These are phyloP conservation scores for Monoplex corrugatus DNA, from an alignment of 2,888 invertebrate genomes.

Conservation along the genomic window DNA sequence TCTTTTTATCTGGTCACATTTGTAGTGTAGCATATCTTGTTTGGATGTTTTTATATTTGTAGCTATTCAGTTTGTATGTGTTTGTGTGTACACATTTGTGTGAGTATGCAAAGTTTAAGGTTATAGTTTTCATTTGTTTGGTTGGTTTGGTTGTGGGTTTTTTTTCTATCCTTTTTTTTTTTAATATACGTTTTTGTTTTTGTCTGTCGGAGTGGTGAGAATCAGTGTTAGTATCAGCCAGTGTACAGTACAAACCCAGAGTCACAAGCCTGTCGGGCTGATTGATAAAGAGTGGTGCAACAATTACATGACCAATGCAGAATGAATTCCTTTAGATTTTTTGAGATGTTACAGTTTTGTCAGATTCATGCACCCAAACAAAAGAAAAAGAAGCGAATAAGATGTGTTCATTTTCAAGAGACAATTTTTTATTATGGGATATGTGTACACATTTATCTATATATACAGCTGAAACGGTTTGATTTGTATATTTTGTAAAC, in stretches of 20 bases:
- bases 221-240: background rate
- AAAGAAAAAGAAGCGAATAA: no score
- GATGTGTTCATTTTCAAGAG: background rate
- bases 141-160: background rate
- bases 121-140: no score
- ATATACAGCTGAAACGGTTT: slow-evolving; percentile 1
- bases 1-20: background rate
- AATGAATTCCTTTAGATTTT: background rate
- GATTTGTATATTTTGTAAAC: background rate
- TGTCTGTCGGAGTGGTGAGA: no score
- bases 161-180: background rate
- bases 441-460: background rate
- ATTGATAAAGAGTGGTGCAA: no score
- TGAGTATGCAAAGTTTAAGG: no score
- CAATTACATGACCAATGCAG: slow-evolving; percentile 14
- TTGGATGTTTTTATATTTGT: background rate
- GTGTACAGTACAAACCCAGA: background rate
- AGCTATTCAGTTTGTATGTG: background rate
- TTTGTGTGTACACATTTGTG: slow-evolving; percentile 17
- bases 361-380: background rate
- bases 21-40: background rate
- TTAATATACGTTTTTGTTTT: no score
- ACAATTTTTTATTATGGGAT: background rate
- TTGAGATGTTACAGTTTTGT: background rate
- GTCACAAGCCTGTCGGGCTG: no score